These are phyloP conservation scores for Mastacembelus armatus DNA, from an alignment of 2,797 vertebrate genomes.

Conservation along the genomic window DNA sequence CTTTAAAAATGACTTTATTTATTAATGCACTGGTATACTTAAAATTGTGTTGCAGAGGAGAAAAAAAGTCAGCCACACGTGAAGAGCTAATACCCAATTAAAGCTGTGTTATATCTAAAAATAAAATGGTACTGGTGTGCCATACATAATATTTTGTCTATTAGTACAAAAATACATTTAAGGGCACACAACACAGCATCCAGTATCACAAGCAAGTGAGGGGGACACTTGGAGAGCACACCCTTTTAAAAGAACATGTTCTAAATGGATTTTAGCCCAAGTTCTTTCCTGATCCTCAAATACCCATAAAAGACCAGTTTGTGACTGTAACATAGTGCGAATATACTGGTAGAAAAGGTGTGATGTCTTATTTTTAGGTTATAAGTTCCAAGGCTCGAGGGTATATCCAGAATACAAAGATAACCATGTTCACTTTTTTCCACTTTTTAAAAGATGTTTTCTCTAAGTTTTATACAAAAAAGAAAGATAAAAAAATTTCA, in stretches of 20 bases:
- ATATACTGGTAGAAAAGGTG: constrained; percentile 90
- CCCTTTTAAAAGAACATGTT: constrained; percentile 75
- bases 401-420: constrained; percentile 96
- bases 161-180: constrained; percentile 99
- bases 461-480: constrained; percentile 96
- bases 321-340: constrained; percentile 85
- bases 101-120: constrained; percentile 97
- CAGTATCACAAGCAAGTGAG: constrained; percentile 95
- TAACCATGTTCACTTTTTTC: constrained; percentile 76
- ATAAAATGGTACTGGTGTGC: constrained; percentile 94
- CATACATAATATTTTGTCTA: constrained; percentile 97
- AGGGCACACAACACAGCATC: constrained; percentile 97
- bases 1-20: constrained; percentile 99
- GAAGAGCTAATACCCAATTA: constrained; percentile 93
- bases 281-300: constrained; percentile 82
- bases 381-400: constrained; percentile 95
- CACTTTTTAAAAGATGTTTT: constrained; percentile 90
- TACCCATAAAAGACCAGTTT: constrained; percentile 83
- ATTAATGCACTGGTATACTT: constrained; percentile 93
- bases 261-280: constrained; percentile 90
- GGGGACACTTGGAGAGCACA: constrained; percentile 76
- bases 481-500: constrained; percentile 98
- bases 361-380: constrained; percentile 91
- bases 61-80: constrained; percentile 90
- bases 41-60: constrained; percentile 94